These are phyloP conservation scores for Brevipalpus yothersi DNA, from an alignment of 1,140 invertebrate genomes.

Conservation along the genomic window DNA sequence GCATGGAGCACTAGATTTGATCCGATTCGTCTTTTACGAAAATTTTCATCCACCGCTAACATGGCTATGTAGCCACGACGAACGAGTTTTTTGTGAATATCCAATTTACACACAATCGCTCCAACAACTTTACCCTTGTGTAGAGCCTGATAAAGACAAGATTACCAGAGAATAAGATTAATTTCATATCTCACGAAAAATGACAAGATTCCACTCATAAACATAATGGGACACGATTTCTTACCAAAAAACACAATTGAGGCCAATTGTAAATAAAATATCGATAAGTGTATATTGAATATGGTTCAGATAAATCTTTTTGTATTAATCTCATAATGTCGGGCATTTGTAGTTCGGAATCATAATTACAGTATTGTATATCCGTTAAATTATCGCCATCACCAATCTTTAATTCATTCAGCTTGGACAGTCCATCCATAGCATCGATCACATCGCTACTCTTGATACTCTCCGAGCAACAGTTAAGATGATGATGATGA, in stretches of 20 bases:
- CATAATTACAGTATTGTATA: constrained; percentile 42
- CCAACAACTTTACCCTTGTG: constrained; percentile 65
- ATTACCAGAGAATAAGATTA: no score
- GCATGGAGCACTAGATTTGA: constrained; percentile 35
- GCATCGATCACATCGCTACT: no score
- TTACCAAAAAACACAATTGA: constrained; percentile 84
- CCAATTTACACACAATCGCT: constrained; percentile 93
- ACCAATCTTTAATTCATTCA: no score
- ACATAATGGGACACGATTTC: constrained; percentile 19
- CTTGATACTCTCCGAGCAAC: no score
- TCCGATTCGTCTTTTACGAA: constrained; percentile 72
- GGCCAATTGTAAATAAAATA: constrained; percentile 99
- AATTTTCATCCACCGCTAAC: constrained; percentile 88
- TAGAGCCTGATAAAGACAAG: constrained; percentile 27
- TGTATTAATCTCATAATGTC: constrained; percentile 95
- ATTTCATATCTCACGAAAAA: not conserved
- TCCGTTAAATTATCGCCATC: not conserved
- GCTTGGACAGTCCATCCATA: no score
- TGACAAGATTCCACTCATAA: not conserved
- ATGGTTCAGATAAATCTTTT: constrained; percentile 95
- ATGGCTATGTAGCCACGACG: constrained; percentile 95
- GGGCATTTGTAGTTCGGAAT: constrained; percentile 72
- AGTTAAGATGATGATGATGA: no score
- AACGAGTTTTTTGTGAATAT: constrained; percentile 57
- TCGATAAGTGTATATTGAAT: constrained; percentile 98